Base-by-base conservation (phyloP, 2,888 invertebrate species). In the Xestia ashworthii region DNA sequence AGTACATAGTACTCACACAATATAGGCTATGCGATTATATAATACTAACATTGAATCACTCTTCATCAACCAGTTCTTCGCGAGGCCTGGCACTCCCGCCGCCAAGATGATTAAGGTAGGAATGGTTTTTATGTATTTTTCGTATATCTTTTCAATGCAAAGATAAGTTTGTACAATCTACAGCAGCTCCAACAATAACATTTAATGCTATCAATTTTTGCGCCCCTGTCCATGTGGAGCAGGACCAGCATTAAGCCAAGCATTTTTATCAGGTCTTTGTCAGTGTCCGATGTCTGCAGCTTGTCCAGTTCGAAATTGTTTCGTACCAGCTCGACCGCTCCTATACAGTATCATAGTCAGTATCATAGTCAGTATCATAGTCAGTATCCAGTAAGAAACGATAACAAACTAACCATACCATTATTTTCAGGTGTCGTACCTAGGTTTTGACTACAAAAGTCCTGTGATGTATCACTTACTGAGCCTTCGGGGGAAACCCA, bases 31-130 rank as follows among this genome's bases (percentile, higher is more conserved):
- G n/a, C n/a, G n/a, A n/a, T n/a, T n/a, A n/a, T n/a, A n/a, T n/a
- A n/a, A n/a, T n/a, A n/a, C n/a, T n/a, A n/a, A n/a, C n/a, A n/a
- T n/a, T n/a, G n/a, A n/a, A n/a, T 98, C 98, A 89, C 97, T 99
- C 11, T 99, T 99, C 94, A 99, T 99, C 90, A 99, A 99, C 96
- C 99, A 99, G 96, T 99, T 99, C 96, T 99, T 98, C 91, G 99
- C 99, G 0, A 95, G 99, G 25, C 99, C 99, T 0, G 99, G 99
- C 5, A 99, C 99, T 0, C 99, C 99, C 0, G 99, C 99, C 0
- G 99, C 99, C 0, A 97, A 98, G 84, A 98, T 99, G 98, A 96
- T 97, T 6, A 97, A 98, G 91, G 96, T 96, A 65, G 3, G 19
- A 9, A 41, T 60, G 1, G 19, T 25, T 46, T 0, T 58, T n/a